phyloP scores from a whole-genome alignment of 2,113 vertebrate genomes.

The Trachemys scripta region DNA sequence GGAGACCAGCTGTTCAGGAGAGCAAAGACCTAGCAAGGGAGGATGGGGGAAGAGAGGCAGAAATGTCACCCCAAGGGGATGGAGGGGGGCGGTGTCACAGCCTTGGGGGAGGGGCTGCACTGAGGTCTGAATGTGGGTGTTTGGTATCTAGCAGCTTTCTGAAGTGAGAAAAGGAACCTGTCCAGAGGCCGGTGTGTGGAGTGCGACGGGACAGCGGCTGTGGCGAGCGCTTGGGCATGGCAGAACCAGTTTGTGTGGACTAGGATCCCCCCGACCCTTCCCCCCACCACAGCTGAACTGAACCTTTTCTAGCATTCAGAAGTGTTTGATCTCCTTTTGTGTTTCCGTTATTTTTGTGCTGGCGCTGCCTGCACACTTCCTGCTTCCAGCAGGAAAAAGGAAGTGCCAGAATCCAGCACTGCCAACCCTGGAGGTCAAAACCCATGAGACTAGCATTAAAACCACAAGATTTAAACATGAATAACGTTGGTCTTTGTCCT shows the following conservation, averaged over 20 bases:
- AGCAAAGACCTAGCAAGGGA: background rate
- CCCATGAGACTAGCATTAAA: no score
- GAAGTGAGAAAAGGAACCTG: background rate
- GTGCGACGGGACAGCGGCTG: background rate
- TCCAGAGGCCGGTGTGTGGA: background rate
- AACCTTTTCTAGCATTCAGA: background rate
- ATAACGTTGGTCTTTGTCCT: no score
- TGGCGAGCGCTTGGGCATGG: background rate
- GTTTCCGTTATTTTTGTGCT: no score
- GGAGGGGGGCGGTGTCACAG: background rate
- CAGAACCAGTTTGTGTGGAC: background rate
- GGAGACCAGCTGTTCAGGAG: background rate
- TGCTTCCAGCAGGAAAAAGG: background rate
- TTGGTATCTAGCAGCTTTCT: no score
- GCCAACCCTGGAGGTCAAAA: no score
- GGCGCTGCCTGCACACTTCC: no score
- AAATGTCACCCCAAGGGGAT: background rate
- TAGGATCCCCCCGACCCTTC: no score
- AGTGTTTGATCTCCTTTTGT: background rate
- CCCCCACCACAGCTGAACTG: background rate
- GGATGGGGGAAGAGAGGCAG: background rate
- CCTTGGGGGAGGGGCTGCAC: no score
- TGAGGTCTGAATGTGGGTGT: background rate
- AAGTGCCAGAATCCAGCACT: background rate
- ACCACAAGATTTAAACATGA: no score